phyloP scores from a whole-genome alignment of 2,113 vertebrate species.

The Irena cyanogastra region DNA sequence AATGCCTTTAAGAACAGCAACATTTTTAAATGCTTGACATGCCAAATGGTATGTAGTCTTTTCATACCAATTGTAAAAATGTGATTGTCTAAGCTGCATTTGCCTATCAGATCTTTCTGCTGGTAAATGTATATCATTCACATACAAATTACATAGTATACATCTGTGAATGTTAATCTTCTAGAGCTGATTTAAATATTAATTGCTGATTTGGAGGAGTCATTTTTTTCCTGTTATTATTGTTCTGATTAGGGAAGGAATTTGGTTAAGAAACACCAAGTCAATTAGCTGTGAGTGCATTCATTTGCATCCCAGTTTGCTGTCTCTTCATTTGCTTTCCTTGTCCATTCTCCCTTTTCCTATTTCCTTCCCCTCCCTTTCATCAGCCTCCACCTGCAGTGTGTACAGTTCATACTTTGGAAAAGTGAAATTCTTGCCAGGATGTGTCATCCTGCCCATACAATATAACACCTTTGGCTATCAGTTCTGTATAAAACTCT shows the following conservation, averaged over 20 bases:
- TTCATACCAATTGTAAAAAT: background rate
- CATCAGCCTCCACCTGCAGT: background rate
- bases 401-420: background rate
- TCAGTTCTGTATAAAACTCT: background rate
- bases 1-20: background rate
- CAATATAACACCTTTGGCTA: background rate
- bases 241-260: background rate
- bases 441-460: background rate
- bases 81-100: background rate
- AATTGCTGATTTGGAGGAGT: background rate
- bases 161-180: background rate
- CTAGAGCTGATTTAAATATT: constrained; percentile 5
- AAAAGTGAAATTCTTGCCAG: background rate
- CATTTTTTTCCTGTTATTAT: background rate
- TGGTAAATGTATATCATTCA: background rate
- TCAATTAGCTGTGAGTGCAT: background rate
- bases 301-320: background rate
- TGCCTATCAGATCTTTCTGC: background rate
- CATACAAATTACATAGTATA: background rate
- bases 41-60: background rate
- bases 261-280: constrained; percentile 1
- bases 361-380: background rate
- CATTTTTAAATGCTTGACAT: background rate
- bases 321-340: background rate
- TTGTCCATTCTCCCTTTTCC: background rate